Percentiles rank a stretch among this genome's conserved stretches.
Conservation (phyloP, 1,140 invertebrate genomes). For the Colletes gigas region DNA sequence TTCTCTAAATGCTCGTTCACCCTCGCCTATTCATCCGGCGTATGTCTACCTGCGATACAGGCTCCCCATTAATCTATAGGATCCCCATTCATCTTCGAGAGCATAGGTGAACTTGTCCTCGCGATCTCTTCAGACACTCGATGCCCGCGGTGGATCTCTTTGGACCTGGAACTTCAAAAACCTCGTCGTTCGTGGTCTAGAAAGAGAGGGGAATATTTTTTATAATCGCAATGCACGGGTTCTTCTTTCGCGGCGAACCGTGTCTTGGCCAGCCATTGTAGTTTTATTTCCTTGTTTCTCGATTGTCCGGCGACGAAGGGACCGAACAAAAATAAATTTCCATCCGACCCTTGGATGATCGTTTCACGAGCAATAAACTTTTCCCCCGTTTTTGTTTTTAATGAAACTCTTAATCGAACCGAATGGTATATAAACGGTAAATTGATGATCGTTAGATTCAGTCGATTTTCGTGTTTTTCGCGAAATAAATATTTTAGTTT, state of each 20-base stretch:
- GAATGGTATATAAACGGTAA: too few species aligned
- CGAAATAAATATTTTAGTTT: too few species aligned
- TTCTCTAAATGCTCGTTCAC: slow-evolving; percentile 63
- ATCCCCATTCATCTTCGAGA: slow-evolving; percentile 60
- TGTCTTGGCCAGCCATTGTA: neutral
- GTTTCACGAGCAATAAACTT: too few species aligned
- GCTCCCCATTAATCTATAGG: slow-evolving; percentile 62
- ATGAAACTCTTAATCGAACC: too few species aligned
- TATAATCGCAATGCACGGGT: neutral
- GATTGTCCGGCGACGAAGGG: too few species aligned
- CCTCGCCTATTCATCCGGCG: slow-evolving; percentile 62
- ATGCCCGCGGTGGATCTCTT: slow-evolving; percentile 51
- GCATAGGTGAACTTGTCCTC: slow-evolving; percentile 63
- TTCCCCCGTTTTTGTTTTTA: too few species aligned
- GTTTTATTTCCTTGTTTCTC: too few species aligned
- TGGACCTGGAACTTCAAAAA: slow-evolving; percentile 45
- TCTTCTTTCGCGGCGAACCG: neutral
- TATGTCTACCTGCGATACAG: slow-evolving; percentile 65
- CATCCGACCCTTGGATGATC: too few species aligned
- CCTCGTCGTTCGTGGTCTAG: neutral
- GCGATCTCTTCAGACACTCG: slow-evolving; percentile 61
- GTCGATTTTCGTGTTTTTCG: too few species aligned
- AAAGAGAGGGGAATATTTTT: slow-evolving; percentile 2
- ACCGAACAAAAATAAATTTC: too few species aligned
- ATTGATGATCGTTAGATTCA: too few species aligned